Evolutionary conservation across 2,797 vertebrate genomes (phyloP), one percentile per base, ranked within the genome.

Genomic region (Pogonophryne albipinna): DNA sequence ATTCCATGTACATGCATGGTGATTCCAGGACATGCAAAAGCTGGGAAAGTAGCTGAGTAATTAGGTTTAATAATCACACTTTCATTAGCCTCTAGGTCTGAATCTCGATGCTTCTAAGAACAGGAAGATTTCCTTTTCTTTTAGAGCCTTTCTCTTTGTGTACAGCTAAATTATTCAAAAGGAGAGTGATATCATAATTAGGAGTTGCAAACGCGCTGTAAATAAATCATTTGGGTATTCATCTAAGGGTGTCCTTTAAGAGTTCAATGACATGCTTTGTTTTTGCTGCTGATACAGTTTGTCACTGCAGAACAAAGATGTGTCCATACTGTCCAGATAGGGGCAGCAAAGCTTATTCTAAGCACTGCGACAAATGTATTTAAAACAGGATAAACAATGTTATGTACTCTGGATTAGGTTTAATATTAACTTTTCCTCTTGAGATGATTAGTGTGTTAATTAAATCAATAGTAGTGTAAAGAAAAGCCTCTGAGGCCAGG

Each of bases 41-140:
- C 76, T 76, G 67, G 52, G 77, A 82, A 86, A 79, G 79, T 74
- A 79, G 71, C 82, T 72, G 73, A 74, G 74, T 94, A 93, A 95
- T 95, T 93, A 91, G 87, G 76, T 92, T 92, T 85, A 87, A 85
- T 94, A 94, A 95, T 93, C 88, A 87, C 57, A 69, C 63, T 85
- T 89, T 85, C 82, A 91, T 91, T 92, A 88, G 82, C 81, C 82
- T 84, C 81, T 70, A 79, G 77, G 74, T 83, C 76, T 47, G 49
- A 85, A 51, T 86, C 59, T 80, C 53, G 56, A n/a, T 87, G 44
- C 79, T 31, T 79, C 31, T 53, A 31, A 63, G 57, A 56, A 66
- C 45, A 62, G 59, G 57, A 27, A 41, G 23, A 17, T 67, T 72
- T 69, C 59, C 63, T 76, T 82, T 78, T 71, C 34, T 50, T 81